Conservation (phyloP, 2,888 invertebrate species). For the Oxyteleia sp. region DNA sequence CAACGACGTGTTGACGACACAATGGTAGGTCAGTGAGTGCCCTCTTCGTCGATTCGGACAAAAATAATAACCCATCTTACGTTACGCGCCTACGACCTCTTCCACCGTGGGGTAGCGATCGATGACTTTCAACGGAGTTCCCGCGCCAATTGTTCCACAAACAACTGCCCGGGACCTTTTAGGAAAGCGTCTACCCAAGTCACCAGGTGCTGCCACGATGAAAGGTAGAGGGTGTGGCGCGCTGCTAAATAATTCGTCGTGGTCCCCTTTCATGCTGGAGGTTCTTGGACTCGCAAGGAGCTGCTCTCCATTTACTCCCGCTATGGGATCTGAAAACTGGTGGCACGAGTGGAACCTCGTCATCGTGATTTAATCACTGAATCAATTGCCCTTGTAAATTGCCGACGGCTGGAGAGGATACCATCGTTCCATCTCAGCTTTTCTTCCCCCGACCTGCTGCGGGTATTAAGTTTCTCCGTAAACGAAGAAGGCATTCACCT, state of each 20-base stretch:
- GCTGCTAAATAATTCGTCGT: constrained; percentile 74
- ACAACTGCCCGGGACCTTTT: constrained; percentile 11
- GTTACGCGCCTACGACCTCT: constrained; percentile 22
- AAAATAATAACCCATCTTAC: constrained; percentile 55
- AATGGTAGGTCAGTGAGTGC: constrained; percentile 62
- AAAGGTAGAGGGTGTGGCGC: constrained; percentile 76
- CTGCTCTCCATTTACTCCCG: constrained; percentile 74
- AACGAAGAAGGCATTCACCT: constrained; percentile 52
- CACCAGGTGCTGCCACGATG: constrained; percentile 79
- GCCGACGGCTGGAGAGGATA: too few relatives aligned
- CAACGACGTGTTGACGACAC: constrained; percentile 57
- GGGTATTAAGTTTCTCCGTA: constrained; percentile 35
- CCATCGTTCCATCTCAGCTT: background rate
- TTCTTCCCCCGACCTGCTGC: constrained; percentile 38
- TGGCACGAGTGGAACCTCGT: constrained; percentile 79
- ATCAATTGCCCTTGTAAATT: background rate
- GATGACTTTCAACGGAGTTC: constrained; percentile 26
- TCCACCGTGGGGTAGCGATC: background rate
- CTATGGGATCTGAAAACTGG: constrained; percentile 76
- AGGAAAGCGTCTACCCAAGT: constrained; percentile 72
- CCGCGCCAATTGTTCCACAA: constrained; percentile 21
- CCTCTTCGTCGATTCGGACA: constrained; percentile 6
- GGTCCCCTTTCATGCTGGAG: constrained; percentile 71
- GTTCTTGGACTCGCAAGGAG: constrained; percentile 73
- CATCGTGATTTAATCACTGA: constrained; percentile 1